phyloP scores from a whole-genome alignment of 2,797 vertebrate species.

The Etheostoma perlongum region DNA sequence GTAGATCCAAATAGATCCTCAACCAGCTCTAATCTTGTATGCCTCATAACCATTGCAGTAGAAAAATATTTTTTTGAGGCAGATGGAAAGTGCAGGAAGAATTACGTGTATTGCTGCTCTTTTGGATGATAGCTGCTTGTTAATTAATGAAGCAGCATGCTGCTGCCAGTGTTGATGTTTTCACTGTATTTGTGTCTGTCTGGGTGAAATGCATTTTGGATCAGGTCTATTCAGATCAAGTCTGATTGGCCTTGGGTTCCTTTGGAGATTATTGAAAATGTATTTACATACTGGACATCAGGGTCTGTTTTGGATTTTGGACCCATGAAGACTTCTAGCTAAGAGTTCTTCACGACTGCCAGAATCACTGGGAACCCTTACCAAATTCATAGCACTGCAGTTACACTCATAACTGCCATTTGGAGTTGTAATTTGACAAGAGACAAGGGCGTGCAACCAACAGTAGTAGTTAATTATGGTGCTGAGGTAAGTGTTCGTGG shows the following conservation, averaged over 20 bases:
- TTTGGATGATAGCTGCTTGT: conserved; percentile 39
- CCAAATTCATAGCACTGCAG: conserved; percentile 3
- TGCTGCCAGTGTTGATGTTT: conserved; percentile 20
- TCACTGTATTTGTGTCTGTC: conserved; percentile 3
- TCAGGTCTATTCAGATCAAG: background rate
- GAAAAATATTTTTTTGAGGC: conserved; percentile 17
- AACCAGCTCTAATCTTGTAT: conserved; percentile 14
- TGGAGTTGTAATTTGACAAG: conserved; percentile 1
- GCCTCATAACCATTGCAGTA: conserved; percentile 5
- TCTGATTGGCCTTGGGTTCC: background rate
- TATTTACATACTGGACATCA: background rate
- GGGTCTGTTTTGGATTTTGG: background rate
- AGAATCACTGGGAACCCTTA: background rate
- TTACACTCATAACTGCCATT: background rate
- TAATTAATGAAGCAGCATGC: conserved; percentile 26
- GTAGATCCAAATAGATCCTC: background rate
- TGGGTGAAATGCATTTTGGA: background rate
- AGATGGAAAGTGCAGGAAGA: conserved; percentile 17
- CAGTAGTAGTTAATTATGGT: background rate
- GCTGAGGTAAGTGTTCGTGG: background rate
- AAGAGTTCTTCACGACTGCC: background rate
- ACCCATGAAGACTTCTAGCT: background rate
- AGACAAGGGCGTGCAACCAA: background rate
- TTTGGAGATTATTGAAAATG: background rate
- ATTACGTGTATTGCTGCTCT: conserved; percentile 30